A percentile compares a stretch with the other conserved stretches of the same genome.
Conservation (phyloP, 2,113 vertebrate genomes). For the Xyrauchen texanus region DNA sequence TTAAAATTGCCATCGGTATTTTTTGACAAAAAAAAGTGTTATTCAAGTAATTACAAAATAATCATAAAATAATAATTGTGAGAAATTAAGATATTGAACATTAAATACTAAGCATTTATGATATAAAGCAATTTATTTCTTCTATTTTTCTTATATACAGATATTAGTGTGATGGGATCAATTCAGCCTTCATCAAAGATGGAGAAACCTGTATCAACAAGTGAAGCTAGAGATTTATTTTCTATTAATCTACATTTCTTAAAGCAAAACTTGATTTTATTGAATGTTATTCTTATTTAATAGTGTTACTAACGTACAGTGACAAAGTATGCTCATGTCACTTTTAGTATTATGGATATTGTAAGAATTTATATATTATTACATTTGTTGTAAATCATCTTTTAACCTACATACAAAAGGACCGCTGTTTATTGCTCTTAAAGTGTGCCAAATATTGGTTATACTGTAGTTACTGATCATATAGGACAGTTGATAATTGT, state of each 20-base stretch:
- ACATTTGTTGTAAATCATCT: constrained; percentile 15
- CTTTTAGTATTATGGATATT: constrained; percentile 7
- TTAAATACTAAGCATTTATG: too few species aligned
- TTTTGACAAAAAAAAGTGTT: too few species aligned
- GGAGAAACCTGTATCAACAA: constrained; percentile 41
- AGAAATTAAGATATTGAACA: too few species aligned
- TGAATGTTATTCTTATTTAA: constrained; percentile 44
- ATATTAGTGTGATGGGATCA: constrained; percentile 46
- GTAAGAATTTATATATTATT: constrained; percentile 33
- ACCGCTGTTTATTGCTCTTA: constrained; percentile 25
- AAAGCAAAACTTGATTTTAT: constrained; percentile 29
- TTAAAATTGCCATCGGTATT: too few species aligned
- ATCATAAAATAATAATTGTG: too few species aligned
- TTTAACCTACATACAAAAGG: constrained; percentile 37
- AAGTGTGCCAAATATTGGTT: constrained; percentile 42
- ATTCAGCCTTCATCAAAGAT: constrained; percentile 43
- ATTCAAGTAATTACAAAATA: too few species aligned
- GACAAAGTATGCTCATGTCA: constrained; percentile 37
- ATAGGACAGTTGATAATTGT: background rate
- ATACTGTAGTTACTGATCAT: constrained; percentile 1
- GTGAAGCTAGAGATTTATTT: constrained; percentile 52
- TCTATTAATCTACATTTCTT: constrained; percentile 51
- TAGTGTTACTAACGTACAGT: constrained; percentile 39
- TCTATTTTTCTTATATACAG: constrained; percentile 35
- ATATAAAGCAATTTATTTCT: background rate